Conservation (phyloP, 2,797 vertebrate species). For the Oreochromis grahami region DNA sequence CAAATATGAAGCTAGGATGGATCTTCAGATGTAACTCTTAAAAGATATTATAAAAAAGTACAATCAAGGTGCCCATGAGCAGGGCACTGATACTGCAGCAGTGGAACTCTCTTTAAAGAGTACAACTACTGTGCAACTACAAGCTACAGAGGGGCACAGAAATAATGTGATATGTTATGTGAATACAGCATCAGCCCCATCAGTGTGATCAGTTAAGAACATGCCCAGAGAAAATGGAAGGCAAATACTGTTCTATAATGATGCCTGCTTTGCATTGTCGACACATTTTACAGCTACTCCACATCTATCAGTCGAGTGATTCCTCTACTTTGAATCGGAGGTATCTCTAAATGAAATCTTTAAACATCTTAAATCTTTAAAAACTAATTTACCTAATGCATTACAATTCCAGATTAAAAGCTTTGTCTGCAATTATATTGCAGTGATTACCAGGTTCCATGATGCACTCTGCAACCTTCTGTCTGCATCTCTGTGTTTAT, state of each 20-base stretch:
- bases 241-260: conserved; percentile 19
- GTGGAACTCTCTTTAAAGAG: background rate
- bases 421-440: conserved; percentile 90
- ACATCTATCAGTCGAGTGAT: conserved; percentile 70
- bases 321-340: conserved; percentile 64
- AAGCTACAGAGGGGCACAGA: background rate
- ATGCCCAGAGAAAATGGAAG: background rate
- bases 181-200: background rate
- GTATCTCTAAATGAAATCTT: conserved; percentile 80
- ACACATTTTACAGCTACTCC: conserved; percentile 53
- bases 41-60: background rate
- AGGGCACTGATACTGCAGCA: background rate
- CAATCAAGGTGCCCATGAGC: background rate
- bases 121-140: background rate
- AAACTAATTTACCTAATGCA: conserved; percentile 92
- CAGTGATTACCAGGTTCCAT: conserved; percentile 88
- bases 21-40: background rate
- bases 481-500: conserved; percentile 33
- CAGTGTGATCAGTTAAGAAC: background rate
- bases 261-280: conserved; percentile 35
- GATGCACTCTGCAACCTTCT: conserved; percentile 84
- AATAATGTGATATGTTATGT: background rate
- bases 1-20: background rate
- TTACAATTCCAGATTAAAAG: conserved; percentile 90
- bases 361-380: conserved; percentile 80